Evolutionary conservation across 1,140 invertebrate species (phyloP).

Genomic region (Drosophila gunungcola): DNA sequence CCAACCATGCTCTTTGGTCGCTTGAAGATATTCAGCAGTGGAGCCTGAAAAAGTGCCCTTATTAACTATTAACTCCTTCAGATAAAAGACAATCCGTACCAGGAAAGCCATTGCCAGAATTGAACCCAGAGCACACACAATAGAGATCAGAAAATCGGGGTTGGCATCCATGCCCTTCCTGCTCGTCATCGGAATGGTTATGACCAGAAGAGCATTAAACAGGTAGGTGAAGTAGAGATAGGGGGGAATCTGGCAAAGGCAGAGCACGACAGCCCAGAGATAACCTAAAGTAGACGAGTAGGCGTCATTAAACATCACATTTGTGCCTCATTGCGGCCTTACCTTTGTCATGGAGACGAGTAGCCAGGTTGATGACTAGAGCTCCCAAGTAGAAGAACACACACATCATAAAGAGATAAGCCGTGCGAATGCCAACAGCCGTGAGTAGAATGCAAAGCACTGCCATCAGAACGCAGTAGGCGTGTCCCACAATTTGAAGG

Average conservation of each 20-base stretch:
- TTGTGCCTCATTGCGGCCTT: background rate
- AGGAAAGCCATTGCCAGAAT: conserved; percentile 67
- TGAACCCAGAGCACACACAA: conserved; percentile 84
- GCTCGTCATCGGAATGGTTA: conserved; percentile 89
- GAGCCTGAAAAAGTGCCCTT: conserved; percentile 37
- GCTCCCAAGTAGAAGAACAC: conserved; percentile 69
- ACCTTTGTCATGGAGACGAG: conserved; percentile 75
- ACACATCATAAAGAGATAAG: conserved; percentile 70
- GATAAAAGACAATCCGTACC: conserved; percentile 30
- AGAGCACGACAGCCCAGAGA: conserved; percentile 87
- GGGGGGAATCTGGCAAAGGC: conserved; percentile 76
- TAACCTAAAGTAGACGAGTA: conserved; percentile 75
- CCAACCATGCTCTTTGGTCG: conserved; percentile 54
- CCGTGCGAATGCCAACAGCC: conserved; percentile 52
- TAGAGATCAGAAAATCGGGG: conserved; percentile 87
- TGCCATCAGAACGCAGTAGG: conserved; percentile 61
- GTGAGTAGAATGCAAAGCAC: conserved; percentile 62
- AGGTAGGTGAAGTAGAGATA: conserved; percentile 87
- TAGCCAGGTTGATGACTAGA: conserved; percentile 66
- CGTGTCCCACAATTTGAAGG: conserved; percentile 69
- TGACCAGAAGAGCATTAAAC: conserved; percentile 88
- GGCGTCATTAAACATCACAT: background rate
- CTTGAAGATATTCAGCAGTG: conserved; percentile 64
- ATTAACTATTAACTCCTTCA: background rate
- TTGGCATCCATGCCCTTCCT: conserved; percentile 87